Evolutionary conservation across 1,140 invertebrate species (phyloP).

Genomic region (Pomacea maculata): DNA sequence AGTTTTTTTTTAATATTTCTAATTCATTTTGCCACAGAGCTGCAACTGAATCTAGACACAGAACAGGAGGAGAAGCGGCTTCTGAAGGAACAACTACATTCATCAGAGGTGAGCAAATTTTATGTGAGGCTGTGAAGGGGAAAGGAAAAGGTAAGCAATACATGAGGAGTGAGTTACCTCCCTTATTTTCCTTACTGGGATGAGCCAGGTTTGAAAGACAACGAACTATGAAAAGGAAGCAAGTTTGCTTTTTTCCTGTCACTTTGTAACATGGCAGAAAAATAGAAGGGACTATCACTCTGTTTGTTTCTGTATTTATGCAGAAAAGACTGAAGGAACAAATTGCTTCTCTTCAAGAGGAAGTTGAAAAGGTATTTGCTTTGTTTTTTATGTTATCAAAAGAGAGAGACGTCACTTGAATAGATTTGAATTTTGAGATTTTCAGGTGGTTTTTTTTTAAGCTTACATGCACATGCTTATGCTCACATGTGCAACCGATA

Average conservation of each 20-base stretch:
- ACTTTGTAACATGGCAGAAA: not conserved
- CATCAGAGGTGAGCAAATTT: constrained; percentile 40
- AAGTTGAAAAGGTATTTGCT: constrained; percentile 51
- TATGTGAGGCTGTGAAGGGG: no score
- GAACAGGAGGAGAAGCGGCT: constrained; percentile 64
- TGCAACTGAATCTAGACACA: constrained; percentile 58
- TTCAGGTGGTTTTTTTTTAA: no score
- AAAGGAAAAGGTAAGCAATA: no score
- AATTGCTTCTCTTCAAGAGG: constrained; percentile 46
- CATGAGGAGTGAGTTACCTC: no score
- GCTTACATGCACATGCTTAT: no score
- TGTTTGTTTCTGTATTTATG: constrained; percentile 13
- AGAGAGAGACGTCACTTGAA: no score
- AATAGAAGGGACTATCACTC: constrained; percentile 14
- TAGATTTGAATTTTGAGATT: no score
- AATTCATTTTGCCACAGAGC: constrained; percentile 43
- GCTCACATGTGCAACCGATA: no score
- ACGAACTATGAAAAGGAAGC: not conserved
- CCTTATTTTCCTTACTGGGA: no score
- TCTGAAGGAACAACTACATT: constrained; percentile 52
- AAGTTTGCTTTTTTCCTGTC: not conserved
- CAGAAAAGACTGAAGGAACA: constrained; percentile 51
- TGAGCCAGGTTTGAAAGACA: not conserved
- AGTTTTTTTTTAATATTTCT: not conserved
- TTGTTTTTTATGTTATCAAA: no score